A percentile compares a stretch with the other conserved stretches of the same genome.
Evolutionary conservation across 2,797 vertebrate species (phyloP).

Genomic region (Pterois miles): DNA sequence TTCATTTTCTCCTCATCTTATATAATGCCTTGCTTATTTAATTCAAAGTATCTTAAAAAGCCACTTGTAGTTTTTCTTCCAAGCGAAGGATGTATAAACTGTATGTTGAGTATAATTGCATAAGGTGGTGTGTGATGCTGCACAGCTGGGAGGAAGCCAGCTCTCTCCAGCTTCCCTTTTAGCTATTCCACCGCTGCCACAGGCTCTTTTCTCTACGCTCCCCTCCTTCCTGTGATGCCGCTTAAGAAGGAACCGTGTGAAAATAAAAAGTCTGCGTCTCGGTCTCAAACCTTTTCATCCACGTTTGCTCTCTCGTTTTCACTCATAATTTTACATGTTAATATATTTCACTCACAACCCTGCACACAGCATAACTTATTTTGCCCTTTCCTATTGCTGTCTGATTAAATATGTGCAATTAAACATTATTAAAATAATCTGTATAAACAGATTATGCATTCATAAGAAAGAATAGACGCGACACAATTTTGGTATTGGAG

Average conservation of each 20-base stretch:
- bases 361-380: constrained; percentile 7
- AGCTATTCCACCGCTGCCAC: constrained; percentile 44
- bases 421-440: no score
- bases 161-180: constrained; percentile 22
- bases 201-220: constrained; percentile 31
- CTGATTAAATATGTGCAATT: constrained; percentile 14
- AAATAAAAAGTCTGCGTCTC: constrained; percentile 18
- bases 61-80: constrained; percentile 15
- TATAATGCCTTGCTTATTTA: constrained; percentile 21
- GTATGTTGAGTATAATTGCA: constrained; percentile 39
- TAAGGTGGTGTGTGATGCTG: constrained; percentile 33
- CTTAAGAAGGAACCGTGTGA: constrained; percentile 37
- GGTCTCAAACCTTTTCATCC: constrained; percentile 29
- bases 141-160: constrained; percentile 42
- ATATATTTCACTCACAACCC: constrained; percentile 20
- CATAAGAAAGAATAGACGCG: no score
- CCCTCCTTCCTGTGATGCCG: constrained; percentile 35
- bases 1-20: neutral
- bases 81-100: constrained; percentile 7
- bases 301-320: constrained; percentile 35
- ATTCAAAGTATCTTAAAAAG: constrained; percentile 44
- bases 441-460: no score
- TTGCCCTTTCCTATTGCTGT: constrained; percentile 4
- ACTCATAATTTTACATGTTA: constrained; percentile 41
- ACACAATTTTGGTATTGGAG: no score